Conservation (phyloP, 1,140 invertebrate species). For the Acromyrmex charruanus region DNA sequence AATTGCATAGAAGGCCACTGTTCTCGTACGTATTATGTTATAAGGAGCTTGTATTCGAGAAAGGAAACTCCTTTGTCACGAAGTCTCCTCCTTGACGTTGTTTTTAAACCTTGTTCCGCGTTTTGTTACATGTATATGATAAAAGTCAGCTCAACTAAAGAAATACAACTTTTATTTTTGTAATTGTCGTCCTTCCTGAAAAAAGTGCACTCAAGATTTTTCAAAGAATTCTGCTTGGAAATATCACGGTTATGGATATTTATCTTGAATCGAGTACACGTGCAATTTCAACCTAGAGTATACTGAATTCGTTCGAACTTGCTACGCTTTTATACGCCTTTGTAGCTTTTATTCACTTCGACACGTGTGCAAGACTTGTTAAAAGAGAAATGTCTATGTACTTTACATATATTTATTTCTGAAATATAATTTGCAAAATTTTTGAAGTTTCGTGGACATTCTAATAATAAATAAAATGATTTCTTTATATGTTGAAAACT, state of each 20-base stretch:
- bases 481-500: background rate
- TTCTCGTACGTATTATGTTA: constrained; percentile 26
- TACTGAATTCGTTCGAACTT: background rate
- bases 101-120: constrained; percentile 24
- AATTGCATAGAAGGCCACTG: constrained; percentile 14
- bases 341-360: constrained; percentile 13
- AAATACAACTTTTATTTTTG: constrained; percentile 1
- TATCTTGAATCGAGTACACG: constrained; percentile 14
- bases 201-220: background rate
- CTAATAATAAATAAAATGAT: background rate
- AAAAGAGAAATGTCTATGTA: background rate
- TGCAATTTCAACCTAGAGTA: constrained; percentile 5
- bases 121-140: constrained; percentile 18
- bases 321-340: constrained; percentile 10
- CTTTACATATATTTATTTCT: constrained; percentile 2
- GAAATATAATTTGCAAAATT: background rate
- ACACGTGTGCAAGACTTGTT: background rate
- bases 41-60: constrained; percentile 38
- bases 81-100: constrained; percentile 22
- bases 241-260: constrained; percentile 24
- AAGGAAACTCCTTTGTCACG: constrained; percentile 14
- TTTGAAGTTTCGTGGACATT: background rate
- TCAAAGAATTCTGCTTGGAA: background rate
- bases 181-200: background rate
- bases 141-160: constrained; percentile 19